A percentile compares a stretch with the other conserved stretches of the same genome.
Evolutionary conservation across 2,113 vertebrate genomes (phyloP).

Genomic region (Percopsis transmontana): DNA sequence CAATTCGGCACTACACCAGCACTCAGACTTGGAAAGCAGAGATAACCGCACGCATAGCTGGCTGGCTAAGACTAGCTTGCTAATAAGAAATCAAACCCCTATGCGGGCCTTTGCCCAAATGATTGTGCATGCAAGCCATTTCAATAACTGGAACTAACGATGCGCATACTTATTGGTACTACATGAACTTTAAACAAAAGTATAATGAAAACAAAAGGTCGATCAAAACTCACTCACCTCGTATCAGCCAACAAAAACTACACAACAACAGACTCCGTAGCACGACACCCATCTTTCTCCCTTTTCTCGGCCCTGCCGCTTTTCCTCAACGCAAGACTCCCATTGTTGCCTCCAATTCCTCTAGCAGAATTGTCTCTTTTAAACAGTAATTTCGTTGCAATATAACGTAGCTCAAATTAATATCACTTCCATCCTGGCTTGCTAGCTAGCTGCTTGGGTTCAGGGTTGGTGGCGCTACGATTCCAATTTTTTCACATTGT

Average conservation of each 20-base stretch:
- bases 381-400: not conserved
- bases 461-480: constrained; percentile 37
- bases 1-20: not conserved
- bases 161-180: not conserved
- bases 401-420: constrained; percentile 11
- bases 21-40: not conserved
- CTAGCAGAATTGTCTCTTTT: constrained; percentile 3
- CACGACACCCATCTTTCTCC: constrained; percentile 86
- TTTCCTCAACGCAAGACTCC: constrained; percentile 63
- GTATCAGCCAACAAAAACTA: constrained; percentile 84
- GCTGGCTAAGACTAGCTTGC: constrained; percentile 55
- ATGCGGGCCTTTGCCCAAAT: constrained; percentile 38
- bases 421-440: constrained; percentile 57
- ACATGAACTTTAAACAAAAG: constrained; percentile 3
- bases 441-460: constrained; percentile 26
- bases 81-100: constrained; percentile 10
- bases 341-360: constrained; percentile 59
- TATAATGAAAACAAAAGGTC: not conserved
- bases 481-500: constrained; percentile 67
- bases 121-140: constrained; percentile 17
- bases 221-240: constrained; percentile 78
- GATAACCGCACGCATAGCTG: constrained; percentile 24
- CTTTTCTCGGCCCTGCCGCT: constrained; percentile 57
- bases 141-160: not conserved
- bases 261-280: constrained; percentile 87